Base-by-base conservation (phyloP, 2,113 vertebrate genomes). In the Ceyx margarethae region DNA sequence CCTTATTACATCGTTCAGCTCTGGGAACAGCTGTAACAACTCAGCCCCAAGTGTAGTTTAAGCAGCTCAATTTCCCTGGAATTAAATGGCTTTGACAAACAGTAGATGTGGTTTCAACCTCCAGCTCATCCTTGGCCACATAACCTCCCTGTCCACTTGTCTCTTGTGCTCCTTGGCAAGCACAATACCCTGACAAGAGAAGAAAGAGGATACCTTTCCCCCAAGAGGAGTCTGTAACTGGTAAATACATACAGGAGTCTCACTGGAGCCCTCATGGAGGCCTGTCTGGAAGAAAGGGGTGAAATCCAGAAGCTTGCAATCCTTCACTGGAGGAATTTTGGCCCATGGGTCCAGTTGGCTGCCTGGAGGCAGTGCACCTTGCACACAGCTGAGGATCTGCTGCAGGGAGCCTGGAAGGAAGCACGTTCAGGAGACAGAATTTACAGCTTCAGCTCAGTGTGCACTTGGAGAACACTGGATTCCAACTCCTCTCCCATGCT, bases 311-410 rank as follows among this genome's bases (percentile, higher is more conserved):
- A 83, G 22, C 16, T 82, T 53, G 22, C 48, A 87, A 50, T 93
- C 48, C 65, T 53, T 68, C 1, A 0, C 57, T 75, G 56, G 48
- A 84, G 82, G 82, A 94, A 91, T 95, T 90, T 93, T 94, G 91
- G 91, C 94, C 4, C 0, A 15, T 64, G 74, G 89, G 87, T 83
- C 67, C 26, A 48, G 42, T 13, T 92, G 93, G 93, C 93, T 91
- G 89, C 62, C n/a, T 90, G 20, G 13, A 90, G 76, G 66, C 85
- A 93, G 60, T 0, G 0, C 88, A 93, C 85, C 92, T 93, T 96
- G 91, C 76, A 50, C 73, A 61, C 79, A 90, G 82, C 83, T 75
- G 77, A 88, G 48, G n/a, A 86, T 75, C 65, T 80, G 53, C 73
- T 95, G 45, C 40, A 10, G 60, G 77, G 68, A n/a, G n/a, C 85